Percentiles rank a stretch among this genome's conserved stretches.
phyloP scores from a whole-genome alignment of 2,113 vertebrate species.

The Anarrhichthys ocellatus region DNA sequence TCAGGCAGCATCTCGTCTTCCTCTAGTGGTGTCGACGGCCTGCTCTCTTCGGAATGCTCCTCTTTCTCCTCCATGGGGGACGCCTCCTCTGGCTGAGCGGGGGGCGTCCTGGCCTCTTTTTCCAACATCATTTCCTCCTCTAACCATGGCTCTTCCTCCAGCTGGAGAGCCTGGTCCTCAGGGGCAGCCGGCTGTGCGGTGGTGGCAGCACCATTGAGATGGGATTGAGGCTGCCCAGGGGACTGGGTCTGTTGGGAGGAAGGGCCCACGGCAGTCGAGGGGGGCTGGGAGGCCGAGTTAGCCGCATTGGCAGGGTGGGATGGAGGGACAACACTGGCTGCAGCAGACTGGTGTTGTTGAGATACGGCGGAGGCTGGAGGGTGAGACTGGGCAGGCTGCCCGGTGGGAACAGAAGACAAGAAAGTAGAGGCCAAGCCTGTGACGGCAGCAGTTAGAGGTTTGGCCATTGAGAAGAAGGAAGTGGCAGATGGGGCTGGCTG shows the following conservation, averaged over 20 bases:
- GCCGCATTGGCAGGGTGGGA: constrained; percentile 68
- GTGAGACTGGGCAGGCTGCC: constrained; percentile 71
- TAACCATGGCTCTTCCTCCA: constrained; percentile 67
- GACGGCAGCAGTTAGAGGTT: constrained; percentile 82
- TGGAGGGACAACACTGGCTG: constrained; percentile 52
- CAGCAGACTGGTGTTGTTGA: constrained; percentile 59
- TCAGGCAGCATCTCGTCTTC: constrained; percentile 72
- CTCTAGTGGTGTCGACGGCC: constrained; percentile 69
- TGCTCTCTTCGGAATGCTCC: constrained; percentile 61
- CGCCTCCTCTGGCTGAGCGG: constrained; percentile 58
- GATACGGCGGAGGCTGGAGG: constrained; percentile 58
- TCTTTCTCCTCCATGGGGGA: constrained; percentile 63
- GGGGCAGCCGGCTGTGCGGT: constrained; percentile 41
- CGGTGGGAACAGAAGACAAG: constrained; percentile 74
- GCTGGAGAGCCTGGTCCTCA: constrained; percentile 50
- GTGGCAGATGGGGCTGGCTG: constrained; percentile 73
- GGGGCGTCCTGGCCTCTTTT: constrained; percentile 48
- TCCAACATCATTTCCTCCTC: constrained; percentile 72
- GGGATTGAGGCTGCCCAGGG: constrained; percentile 49
- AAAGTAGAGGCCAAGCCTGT: constrained; percentile 77
- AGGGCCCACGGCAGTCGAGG: constrained; percentile 37
- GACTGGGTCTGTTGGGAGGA: constrained; percentile 54
- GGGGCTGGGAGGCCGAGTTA: constrained; percentile 58
- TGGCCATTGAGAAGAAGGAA: constrained; percentile 85
- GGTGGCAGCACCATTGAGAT: constrained; percentile 34